Conservation (phyloP, 2,797 vertebrate genomes). For the Agapornis canus region DNA sequence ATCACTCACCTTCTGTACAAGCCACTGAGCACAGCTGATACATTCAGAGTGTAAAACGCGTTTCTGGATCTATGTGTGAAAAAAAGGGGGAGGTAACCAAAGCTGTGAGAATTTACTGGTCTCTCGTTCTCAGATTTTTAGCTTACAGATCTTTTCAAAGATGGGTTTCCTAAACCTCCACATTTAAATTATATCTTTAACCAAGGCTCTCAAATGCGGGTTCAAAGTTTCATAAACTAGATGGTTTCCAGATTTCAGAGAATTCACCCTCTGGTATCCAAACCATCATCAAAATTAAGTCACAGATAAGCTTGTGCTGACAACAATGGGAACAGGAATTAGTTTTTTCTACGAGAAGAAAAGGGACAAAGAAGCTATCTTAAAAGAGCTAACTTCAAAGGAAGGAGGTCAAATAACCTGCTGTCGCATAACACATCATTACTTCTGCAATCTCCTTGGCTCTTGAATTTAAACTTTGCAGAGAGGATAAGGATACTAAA, state of each 20-base stretch:
- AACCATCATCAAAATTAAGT: background rate
- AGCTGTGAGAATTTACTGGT: background rate
- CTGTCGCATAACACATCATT: background rate
- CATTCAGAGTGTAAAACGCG: background rate
- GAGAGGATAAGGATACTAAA: slow-evolving; percentile 28
- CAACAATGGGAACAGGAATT: slow-evolving; percentile 22
- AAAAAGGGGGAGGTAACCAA: background rate
- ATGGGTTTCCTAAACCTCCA: background rate
- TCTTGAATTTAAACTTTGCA: slow-evolving; percentile 26
- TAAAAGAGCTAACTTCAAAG: slow-evolving; percentile 45
- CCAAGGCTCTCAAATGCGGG: background rate
- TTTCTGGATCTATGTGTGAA: background rate
- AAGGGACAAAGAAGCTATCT: slow-evolving; percentile 29
- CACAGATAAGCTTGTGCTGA: slow-evolving; percentile 15
- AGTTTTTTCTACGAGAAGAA: background rate
- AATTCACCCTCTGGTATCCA: background rate
- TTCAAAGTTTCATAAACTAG: background rate
- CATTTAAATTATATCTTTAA: background rate
- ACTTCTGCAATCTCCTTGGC: background rate
- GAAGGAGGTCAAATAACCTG: slow-evolving; percentile 49
- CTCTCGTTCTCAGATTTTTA: background rate
- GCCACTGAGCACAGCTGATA: background rate
- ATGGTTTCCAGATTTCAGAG: background rate
- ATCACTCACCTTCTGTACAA: background rate
- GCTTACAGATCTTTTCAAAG: background rate